These are phyloP conservation scores for Rana temporaria DNA, from an alignment of 2,113 vertebrate species.

Conservation along the genomic window DNA sequence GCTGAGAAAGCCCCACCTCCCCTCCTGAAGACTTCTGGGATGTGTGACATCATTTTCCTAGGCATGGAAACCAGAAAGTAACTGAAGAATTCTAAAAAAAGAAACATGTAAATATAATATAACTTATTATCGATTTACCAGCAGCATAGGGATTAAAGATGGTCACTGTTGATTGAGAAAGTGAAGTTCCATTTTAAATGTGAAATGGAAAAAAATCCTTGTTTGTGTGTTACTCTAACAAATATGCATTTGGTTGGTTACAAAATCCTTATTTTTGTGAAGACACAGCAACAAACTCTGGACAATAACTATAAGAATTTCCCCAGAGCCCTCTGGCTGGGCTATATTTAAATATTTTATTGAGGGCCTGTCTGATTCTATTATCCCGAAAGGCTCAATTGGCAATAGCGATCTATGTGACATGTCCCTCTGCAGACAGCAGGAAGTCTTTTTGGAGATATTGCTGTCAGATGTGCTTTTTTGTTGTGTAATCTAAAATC, in stretches of 20 bases:
- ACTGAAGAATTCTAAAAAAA: too few species aligned
- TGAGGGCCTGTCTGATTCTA: constrained; percentile 11
- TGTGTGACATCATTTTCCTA: too few species aligned
- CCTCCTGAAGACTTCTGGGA: too few species aligned
- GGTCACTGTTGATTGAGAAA: too few species aligned
- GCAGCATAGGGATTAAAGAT: too few species aligned
- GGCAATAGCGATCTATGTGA: background rate
- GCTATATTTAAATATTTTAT: constrained; percentile 42
- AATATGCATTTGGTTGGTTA: background rate
- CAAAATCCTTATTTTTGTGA: background rate
- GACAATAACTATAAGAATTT: constrained; percentile 7
- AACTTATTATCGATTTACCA: too few species aligned
- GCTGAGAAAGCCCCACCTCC: too few species aligned
- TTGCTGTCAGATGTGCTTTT: constrained; percentile 27
- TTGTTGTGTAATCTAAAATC: constrained; percentile 3
- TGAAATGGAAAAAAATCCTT: too few species aligned
- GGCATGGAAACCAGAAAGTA: too few species aligned
- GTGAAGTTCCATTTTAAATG: too few species aligned
- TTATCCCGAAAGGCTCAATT: background rate
- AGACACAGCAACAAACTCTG: background rate
- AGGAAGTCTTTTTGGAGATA: constrained; percentile 16
- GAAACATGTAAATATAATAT: too few species aligned
- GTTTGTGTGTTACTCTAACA: too few species aligned
- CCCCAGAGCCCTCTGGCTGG: constrained; percentile 18
- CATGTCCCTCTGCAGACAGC: constrained; percentile 4